Percentiles rank a stretch among this genome's conserved stretches.
These are phyloP conservation scores for Zoanthus sociatus DNA, from an alignment of 92 coral and sea anemone genomes.

Conservation along the genomic window DNA sequence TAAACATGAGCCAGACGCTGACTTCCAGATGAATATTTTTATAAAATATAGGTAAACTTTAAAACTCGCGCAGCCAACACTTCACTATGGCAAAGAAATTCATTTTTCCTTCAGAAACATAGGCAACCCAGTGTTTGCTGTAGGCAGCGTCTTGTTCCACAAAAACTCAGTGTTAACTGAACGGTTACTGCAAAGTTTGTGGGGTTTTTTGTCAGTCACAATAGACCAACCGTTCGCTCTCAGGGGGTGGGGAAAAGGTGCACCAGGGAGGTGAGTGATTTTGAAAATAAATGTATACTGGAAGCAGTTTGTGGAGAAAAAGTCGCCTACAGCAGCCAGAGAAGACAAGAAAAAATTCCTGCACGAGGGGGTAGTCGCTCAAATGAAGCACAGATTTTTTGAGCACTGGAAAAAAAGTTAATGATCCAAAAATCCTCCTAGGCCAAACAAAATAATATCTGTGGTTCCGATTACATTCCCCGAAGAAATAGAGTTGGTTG, in stretches of 20 bases:
- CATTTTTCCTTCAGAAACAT: too few relatives aligned
- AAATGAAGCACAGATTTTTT: neutral
- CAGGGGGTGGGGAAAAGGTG: constrained; percentile 1
- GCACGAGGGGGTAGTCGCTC: constrained; percentile 11
- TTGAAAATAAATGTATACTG: constrained; percentile 16
- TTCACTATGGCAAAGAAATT: too few relatives aligned
- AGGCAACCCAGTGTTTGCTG: too few relatives aligned
- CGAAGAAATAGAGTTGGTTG: neutral
- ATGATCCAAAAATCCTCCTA: neutral
- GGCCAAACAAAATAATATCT: constrained; percentile 4
- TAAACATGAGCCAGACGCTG: too few relatives aligned
- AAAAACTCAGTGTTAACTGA: neutral
- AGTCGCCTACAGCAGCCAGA: constrained; percentile 12
- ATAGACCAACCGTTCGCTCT: constrained; percentile 29
- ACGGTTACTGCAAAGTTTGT: constrained; percentile 8
- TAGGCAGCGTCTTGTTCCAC: too few relatives aligned
- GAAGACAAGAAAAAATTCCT: constrained; percentile 13
- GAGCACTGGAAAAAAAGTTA: neutral
- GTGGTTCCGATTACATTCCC: constrained; percentile 4
- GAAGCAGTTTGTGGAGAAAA: neutral
- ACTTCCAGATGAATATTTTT: too few relatives aligned
- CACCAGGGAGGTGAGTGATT: neutral
- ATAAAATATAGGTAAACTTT: too few relatives aligned
- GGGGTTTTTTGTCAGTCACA: neutral
- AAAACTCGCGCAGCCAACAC: too few relatives aligned